These are phyloP conservation scores for Pipistrellus pygmaeus DNA, from an alignment of 2,797 vertebrate genomes.

Conservation along the genomic window DNA sequence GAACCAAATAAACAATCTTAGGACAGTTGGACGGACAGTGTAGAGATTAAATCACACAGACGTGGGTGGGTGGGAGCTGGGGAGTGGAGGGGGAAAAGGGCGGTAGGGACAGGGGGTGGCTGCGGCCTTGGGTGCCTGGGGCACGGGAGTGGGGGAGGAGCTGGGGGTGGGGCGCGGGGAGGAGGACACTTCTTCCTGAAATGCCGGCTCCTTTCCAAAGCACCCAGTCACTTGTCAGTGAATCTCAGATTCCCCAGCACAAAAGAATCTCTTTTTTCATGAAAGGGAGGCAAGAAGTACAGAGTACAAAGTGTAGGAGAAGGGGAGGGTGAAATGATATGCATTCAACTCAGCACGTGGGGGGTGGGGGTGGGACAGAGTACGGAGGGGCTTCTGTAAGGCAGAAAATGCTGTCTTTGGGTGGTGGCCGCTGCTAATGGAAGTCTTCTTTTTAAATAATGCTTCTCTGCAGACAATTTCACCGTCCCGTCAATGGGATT, in stretches of 20 bases:
- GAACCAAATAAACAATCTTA: neutral
- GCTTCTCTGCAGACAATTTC: constrained; percentile 79
- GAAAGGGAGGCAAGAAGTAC: neutral
- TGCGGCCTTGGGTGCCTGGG: neutral
- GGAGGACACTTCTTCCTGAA: neutral
- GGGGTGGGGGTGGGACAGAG: neutral
- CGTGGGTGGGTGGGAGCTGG: neutral
- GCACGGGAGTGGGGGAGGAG: neutral
- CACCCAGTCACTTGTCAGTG: neutral
- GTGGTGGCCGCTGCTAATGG: constrained; percentile 56
- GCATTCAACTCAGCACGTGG: neutral
- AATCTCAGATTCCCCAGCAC: constrained; percentile 24
- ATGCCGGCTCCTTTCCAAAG: constrained; percentile 12
- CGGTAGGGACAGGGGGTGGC: no score
- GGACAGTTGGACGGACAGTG: neutral
- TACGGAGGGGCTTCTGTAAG: neutral
- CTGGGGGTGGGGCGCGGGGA: fast-evolving
- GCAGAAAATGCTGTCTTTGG: constrained; percentile 27
- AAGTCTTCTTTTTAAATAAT: constrained; percentile 80
- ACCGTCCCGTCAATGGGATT: constrained; percentile 75
- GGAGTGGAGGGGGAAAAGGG: neutral
- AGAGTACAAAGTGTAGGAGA: neutral
- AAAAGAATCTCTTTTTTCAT: constrained; percentile 39
- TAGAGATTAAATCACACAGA: neutral
- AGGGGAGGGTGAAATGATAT: neutral